A percentile compares a stretch with the other conserved stretches of the same genome.
These are phyloP conservation scores for Poicephalus gulielmi DNA, from an alignment of 2,113 vertebrate species.

Conservation along the genomic window DNA sequence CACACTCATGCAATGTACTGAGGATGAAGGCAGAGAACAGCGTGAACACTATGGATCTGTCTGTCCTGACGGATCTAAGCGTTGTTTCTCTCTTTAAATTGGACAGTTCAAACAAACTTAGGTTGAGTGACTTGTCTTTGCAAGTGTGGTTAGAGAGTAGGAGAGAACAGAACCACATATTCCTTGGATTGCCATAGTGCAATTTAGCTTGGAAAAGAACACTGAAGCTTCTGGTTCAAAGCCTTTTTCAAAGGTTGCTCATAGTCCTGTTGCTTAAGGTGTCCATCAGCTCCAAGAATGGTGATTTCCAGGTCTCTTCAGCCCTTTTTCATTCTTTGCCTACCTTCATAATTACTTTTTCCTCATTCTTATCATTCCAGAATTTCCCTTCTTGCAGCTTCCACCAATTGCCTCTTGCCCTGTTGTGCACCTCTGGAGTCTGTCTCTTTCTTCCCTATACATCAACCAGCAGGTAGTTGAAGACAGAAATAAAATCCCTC, in stretches of 20 bases:
- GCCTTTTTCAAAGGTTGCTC: not conserved
- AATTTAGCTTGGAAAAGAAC: not conserved
- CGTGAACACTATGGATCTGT: not conserved
- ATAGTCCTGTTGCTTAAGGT: not conserved
- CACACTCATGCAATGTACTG: not conserved
- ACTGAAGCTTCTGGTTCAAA: not conserved
- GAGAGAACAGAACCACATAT: not conserved
- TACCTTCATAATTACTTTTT: not conserved
- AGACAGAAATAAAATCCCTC: not conserved
- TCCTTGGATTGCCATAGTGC: not conserved
- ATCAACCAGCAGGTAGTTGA: not conserved
- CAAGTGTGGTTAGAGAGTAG: not conserved
- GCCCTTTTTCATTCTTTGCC: not conserved
- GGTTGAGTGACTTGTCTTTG: not conserved
- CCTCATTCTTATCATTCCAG: not conserved
- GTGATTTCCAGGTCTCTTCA: not conserved
- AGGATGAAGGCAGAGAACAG: not conserved
- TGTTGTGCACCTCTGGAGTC: not conserved
- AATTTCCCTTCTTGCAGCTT: not conserved
- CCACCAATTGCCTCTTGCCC: not conserved
- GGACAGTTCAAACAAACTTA: not conserved
- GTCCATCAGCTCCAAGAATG: not conserved
- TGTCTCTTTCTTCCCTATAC: not conserved
- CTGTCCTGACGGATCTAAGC: not conserved
- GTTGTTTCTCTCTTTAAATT: not conserved